Conservation (phyloP, 2,113 vertebrate genomes). For the Protomyctophum bolini region DNA sequence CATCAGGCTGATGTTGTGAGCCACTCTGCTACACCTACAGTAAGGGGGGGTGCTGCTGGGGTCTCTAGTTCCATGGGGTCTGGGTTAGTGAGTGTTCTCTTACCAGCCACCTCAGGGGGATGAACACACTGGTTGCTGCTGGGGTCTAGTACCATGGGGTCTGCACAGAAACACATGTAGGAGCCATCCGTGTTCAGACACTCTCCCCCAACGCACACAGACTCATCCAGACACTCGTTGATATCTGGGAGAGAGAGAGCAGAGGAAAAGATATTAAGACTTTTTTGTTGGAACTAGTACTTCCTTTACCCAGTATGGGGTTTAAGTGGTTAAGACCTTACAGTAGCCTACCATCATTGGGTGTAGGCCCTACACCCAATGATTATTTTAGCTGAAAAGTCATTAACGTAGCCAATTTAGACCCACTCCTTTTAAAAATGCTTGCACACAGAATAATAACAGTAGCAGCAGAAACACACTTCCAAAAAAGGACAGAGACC, state of each 20-base stretch:
- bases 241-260: slow-evolving; percentile 77
- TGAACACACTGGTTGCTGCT: slow-evolving; percentile 81
- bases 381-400: background rate
- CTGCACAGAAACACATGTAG: slow-evolving; percentile 91
- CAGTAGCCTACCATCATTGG: too few relatives aligned
- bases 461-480: background rate
- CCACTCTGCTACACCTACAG: too few relatives aligned
- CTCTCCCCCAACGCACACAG: slow-evolving; percentile 85
- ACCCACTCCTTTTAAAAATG: background rate
- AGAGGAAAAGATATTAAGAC: slow-evolving; percentile 26
- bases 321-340: too few relatives aligned
- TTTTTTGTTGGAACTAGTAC: too few relatives aligned
- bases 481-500: background rate
- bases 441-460: slow-evolving; percentile 8
- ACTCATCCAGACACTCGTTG: slow-evolving; percentile 91
- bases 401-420: slow-evolving; percentile 7
- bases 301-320: background rate
- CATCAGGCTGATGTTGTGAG: too few relatives aligned
- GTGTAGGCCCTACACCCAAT: slow-evolving; percentile 1
- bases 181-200: slow-evolving; percentile 93
- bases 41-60: too few relatives aligned
- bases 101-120: slow-evolving; percentile 81
- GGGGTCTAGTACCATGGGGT: slow-evolving; percentile 85
- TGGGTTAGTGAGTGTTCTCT: slow-evolving; percentile 30
- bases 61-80: too few relatives aligned